Base-by-base conservation (phyloP, 2,888 invertebrate species). In the Rhimphoctona megacephalus region DNA sequence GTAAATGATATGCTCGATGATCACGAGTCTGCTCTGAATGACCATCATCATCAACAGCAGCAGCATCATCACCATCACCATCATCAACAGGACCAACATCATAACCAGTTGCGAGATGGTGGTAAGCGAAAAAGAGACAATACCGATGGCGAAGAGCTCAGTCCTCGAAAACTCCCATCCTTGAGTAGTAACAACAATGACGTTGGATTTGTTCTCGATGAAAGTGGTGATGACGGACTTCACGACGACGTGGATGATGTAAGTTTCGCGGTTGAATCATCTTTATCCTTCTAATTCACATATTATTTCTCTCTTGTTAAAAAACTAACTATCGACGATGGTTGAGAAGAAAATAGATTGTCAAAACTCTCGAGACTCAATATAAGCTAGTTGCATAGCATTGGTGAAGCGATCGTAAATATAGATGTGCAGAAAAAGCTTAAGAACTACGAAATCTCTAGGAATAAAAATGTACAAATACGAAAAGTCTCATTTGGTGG, bases 1-100 rank as follows among this genome's bases (percentile, higher is more conserved):
- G 93, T 93, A 72, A 90, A 92, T 83, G 93, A 94, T 88, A 94
- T 94, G 92, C 90, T 94, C 80, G 93, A 94, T 54, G 93, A 93
- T 83, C 92, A 92, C 85, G 93, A 93, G 83, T 85, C 90, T 36
- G 84, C 89, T 82, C 85, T 90, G 52, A 87, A 85, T 77, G 85
- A 85, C 33, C 87, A 87, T 67, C 87, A 83, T 66, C 86, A 86
- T 66, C 86, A 86, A 43, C 86, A 84, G 0, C 82, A 85, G n/a
- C 85, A 85, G 11, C 85, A 85, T 22, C 85, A 81, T 22, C 70
- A 85, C 22, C 86, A 87, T 9, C 87, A 89, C 11, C 88, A 87
- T 66, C 84, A 87, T 46, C 89, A 70, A 1, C 88, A 90, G 49
- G 90, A 90, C 36, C 87, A 85, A 11, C 85, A 89, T 22, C 86